Conservation (phyloP, 2,888 invertebrate genomes). For the Drosophila leonis region DNA sequence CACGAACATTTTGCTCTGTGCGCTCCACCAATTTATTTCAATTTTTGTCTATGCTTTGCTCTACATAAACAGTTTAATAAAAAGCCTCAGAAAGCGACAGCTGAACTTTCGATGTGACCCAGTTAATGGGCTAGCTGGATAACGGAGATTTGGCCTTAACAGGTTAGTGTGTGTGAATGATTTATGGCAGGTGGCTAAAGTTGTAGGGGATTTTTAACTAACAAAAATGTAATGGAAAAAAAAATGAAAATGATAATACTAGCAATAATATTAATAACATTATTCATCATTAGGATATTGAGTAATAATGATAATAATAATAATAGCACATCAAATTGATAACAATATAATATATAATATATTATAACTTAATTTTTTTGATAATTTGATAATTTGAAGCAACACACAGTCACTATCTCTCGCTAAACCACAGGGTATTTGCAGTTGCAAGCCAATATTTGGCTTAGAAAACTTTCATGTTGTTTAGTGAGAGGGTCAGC, state of each 20-base stretch:
- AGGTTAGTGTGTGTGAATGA: background rate
- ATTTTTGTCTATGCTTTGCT: slow-evolving; percentile 6
- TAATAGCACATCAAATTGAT: no score
- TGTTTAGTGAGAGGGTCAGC: background rate
- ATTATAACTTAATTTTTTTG: no score
- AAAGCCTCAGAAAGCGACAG: slow-evolving; percentile 1
- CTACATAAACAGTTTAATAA: slow-evolving; percentile 9
- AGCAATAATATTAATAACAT: no score
- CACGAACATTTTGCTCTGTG: background rate
- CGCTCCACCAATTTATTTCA: slow-evolving; percentile 1
- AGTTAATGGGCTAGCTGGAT: background rate
- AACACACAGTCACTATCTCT: background rate
- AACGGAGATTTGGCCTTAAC: background rate
- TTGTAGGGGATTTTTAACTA: background rate
- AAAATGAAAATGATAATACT: no score
- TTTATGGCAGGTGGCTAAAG: background rate
- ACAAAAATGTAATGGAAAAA: background rate
- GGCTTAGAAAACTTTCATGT: no score
- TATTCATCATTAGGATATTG: no score
- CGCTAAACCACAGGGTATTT: background rate
- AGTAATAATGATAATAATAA: no score
- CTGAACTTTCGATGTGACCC: slow-evolving; percentile 2
- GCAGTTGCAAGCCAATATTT: no score
- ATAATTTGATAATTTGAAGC: no score
- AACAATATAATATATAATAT: no score